Evolutionary conservation across 1,140 invertebrate species (phyloP).

Genomic region (Orchestia grillus): DNA sequence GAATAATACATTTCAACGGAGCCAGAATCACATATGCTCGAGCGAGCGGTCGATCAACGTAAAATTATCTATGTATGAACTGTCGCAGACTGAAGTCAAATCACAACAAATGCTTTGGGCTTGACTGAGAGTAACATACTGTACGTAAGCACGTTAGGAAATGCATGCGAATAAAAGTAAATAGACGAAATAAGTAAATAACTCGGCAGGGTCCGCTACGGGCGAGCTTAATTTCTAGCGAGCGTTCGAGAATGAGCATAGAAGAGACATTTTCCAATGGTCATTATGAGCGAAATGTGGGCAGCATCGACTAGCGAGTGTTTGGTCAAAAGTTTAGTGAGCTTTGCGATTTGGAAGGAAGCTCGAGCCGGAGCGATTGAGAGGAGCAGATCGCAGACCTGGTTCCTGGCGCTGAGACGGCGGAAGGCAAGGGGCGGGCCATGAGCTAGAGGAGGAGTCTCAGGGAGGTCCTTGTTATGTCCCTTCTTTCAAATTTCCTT

Average conservation of each 20-base stretch:
- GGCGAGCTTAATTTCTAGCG: background rate
- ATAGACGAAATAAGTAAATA: background rate
- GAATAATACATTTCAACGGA: background rate
- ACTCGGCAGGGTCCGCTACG: background rate
- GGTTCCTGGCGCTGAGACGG: background rate
- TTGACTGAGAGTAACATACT: background rate
- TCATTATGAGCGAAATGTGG: slow-evolving; percentile 34
- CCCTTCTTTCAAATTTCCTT: slow-evolving; percentile 47
- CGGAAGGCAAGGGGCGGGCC: slow-evolving; percentile 36
- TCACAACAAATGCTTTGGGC: background rate
- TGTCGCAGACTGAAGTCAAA: background rate
- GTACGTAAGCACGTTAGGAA: background rate
- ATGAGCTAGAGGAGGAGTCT: background rate
- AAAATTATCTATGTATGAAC: background rate
- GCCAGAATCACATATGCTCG: background rate
- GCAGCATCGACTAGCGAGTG: background rate
- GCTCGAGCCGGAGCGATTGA: background rate
- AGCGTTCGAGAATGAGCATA: background rate
- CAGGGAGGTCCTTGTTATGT: slow-evolving; percentile 14
- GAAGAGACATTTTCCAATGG: background rate
- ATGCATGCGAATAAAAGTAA: background rate
- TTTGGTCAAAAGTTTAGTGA: slow-evolving; percentile 47
- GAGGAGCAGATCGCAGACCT: background rate
- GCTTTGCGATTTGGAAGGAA: slow-evolving; percentile 20
- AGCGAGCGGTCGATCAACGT: no score